Evolutionary conservation across 2,797 vertebrate species (phyloP).

Genomic region (Melopsittacus undulatus): DNA sequence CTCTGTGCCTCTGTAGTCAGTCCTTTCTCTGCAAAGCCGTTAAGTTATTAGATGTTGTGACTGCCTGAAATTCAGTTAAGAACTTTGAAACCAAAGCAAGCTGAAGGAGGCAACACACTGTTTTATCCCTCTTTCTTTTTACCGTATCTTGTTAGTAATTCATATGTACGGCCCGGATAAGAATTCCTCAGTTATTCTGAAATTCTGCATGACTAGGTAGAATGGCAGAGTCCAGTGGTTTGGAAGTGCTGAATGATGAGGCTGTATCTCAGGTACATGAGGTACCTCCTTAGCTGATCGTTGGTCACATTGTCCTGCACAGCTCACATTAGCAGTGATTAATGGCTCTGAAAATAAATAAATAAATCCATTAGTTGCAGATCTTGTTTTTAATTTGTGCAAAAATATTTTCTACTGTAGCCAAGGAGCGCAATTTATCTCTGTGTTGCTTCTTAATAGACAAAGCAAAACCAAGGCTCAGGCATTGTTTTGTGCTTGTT

Average conservation of each 20-base stretch:
- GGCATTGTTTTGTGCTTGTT: neutral
- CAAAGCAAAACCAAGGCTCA: neutral
- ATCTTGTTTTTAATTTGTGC: constrained; percentile 27
- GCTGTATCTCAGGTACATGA: neutral
- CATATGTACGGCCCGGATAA: fast-evolving
- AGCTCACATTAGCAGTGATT: neutral
- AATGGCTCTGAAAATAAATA: constrained; percentile 15
- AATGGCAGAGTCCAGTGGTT: neutral
- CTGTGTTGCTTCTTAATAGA: neutral
- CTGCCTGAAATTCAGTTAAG: neutral
- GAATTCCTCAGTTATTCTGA: neutral
- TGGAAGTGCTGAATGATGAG: neutral
- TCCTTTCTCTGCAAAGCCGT: neutral
- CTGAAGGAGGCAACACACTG: neutral
- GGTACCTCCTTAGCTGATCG: neutral
- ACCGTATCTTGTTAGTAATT: neutral
- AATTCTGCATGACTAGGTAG: neutral
- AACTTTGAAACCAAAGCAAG: neutral
- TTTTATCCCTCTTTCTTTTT: neutral
- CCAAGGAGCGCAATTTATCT: neutral
- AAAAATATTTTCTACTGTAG: neutral
- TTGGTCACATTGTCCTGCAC: neutral
- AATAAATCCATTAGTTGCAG: neutral
- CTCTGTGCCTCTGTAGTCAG: neutral
- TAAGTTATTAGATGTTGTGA: neutral